These are phyloP conservation scores for Xiphophorus couchianus DNA, from an alignment of 2,113 vertebrate genomes.

Conservation along the genomic window DNA sequence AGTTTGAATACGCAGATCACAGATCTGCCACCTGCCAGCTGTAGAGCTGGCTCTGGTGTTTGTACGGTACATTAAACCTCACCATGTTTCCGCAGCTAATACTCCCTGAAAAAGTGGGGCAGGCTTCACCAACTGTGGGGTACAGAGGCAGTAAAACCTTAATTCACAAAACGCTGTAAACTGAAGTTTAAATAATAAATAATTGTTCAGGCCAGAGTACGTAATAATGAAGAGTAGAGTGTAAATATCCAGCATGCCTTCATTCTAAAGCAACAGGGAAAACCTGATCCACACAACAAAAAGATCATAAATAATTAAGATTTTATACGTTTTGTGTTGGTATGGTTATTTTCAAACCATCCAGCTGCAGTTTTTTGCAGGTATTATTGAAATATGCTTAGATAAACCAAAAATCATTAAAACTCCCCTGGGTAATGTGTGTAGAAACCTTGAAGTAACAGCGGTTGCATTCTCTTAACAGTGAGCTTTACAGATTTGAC, in stretches of 20 bases:
- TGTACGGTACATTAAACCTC: slow-evolving; percentile 41
- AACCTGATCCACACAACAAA: background rate
- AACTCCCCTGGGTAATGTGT: no score
- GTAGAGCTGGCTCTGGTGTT: slow-evolving; percentile 40
- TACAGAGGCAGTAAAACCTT: slow-evolving; percentile 24
- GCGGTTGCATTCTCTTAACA: background rate
- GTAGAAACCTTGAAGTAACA: background rate
- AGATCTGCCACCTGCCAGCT: slow-evolving; percentile 75
- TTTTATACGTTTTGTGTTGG: background rate
- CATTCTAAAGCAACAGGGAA: background rate
- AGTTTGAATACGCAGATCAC: slow-evolving; percentile 69
- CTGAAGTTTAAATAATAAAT: slow-evolving; percentile 44
- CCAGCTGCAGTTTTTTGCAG: background rate
- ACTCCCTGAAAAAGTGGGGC: slow-evolving; percentile 53
- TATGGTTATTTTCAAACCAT: background rate
- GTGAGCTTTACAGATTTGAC: background rate
- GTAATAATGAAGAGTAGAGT: slow-evolving; percentile 30
- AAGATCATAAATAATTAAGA: background rate
- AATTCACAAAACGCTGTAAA: slow-evolving; percentile 54
- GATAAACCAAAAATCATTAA: background rate
- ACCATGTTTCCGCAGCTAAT: slow-evolving; percentile 37
- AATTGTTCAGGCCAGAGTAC: slow-evolving; percentile 46
- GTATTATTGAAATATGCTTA: background rate
- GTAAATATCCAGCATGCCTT: background rate
- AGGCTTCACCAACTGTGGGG: slow-evolving; percentile 33